These are phyloP conservation scores for Philopedon plagiatum DNA, from an alignment of 2,888 invertebrate genomes.

Conservation along the genomic window DNA sequence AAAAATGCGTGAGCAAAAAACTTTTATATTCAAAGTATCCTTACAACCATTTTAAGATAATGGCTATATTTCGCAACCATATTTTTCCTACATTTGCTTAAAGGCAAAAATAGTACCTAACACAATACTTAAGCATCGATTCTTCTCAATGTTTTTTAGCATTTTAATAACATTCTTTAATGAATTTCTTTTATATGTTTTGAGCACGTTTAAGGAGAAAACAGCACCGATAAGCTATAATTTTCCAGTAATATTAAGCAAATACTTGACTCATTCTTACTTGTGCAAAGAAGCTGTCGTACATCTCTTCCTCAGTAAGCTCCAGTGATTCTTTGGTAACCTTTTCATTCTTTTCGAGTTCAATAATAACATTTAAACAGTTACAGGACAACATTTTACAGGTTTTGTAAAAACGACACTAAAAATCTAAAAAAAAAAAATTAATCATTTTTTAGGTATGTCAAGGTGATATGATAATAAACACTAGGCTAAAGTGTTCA, in stretches of 20 bases:
- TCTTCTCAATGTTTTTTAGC: no score
- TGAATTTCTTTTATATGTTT: no score
- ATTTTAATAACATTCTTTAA: no score
- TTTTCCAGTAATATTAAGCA: conserved; percentile 1
- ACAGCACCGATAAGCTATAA: no score
- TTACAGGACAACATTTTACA: conserved; percentile 79
- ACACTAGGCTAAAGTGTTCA: background rate
- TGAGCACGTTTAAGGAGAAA: no score
- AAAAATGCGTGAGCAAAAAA: no score
- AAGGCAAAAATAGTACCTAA: no score
- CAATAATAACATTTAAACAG: conserved; percentile 81
- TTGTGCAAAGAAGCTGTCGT: conserved; percentile 79
- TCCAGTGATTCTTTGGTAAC: conserved; percentile 73
- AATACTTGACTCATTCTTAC: conserved; percentile 65
- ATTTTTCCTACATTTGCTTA: no score
- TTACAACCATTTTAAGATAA: no score
- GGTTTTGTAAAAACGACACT: background rate
- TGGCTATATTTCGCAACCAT: no score
- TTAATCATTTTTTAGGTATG: background rate
- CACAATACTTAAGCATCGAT: no score
- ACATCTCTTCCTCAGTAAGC: conserved; percentile 73
- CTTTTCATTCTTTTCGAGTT: conserved; percentile 72
- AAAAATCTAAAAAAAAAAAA: conserved; percentile 16
- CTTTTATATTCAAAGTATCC: no score
- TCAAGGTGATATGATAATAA: conserved; percentile 2